phyloP scores from a whole-genome alignment of 2,888 invertebrate species.

The Erebia aethiops region DNA sequence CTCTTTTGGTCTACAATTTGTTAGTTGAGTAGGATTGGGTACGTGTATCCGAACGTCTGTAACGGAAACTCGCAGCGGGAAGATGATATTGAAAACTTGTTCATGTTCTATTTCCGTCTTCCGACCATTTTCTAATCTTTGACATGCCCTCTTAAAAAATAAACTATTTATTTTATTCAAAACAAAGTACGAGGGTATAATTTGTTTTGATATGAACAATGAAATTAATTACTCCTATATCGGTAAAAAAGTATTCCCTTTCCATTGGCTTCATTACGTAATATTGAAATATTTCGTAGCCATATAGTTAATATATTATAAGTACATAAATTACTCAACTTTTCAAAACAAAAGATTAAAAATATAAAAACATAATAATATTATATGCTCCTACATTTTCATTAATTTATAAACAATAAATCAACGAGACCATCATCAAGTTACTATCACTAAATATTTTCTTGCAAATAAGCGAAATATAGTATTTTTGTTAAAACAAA shows the following conservation, averaged over 20 bases:
- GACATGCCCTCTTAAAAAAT: conserved; percentile 5
- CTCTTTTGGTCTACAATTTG: too few relatives aligned
- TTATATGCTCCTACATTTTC: neutral
- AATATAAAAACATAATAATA: neutral
- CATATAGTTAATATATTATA: neutral
- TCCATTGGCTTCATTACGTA: conserved; percentile 14
- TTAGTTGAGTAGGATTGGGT: conserved; percentile 1
- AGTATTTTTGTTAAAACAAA: conserved; percentile 37
- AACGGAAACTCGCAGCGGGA: conserved; percentile 46
- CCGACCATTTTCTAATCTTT: conserved; percentile 29
- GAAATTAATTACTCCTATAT: neutral
- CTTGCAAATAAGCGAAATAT: neutral
- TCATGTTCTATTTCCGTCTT: conserved; percentile 40
- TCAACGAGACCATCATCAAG: neutral
- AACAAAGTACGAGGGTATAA: neutral
- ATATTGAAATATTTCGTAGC: neutral
- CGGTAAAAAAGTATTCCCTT: neutral
- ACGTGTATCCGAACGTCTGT: conserved; percentile 35
- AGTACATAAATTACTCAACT: neutral
- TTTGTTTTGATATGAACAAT: neutral
- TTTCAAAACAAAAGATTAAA: neutral
- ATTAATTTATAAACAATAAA: neutral
- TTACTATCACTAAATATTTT: neutral
- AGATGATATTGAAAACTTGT: conserved; percentile 41
- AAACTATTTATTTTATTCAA: neutral